Conservation (phyloP, 2,888 invertebrate species). For the Caenorhabditis sp. region DNA sequence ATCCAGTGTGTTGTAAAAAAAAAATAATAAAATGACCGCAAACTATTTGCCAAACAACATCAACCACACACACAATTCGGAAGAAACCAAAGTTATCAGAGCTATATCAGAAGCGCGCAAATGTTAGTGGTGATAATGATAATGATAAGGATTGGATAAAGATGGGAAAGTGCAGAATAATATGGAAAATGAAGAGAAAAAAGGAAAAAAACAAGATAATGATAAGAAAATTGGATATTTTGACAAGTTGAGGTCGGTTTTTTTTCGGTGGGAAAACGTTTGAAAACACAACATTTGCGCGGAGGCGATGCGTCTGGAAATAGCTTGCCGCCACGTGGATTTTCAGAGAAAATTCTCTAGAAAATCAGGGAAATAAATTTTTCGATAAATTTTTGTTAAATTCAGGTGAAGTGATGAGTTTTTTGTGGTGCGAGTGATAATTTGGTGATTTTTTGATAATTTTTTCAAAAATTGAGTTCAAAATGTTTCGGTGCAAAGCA, state of each 20-base stretch:
- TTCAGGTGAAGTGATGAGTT: neutral
- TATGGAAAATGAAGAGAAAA: slow-evolving; percentile 5
- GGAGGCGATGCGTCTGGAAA: slow-evolving; percentile 54
- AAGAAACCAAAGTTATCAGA: neutral
- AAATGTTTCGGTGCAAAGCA: too few species aligned
- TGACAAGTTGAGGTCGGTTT: slow-evolving; percentile 28
- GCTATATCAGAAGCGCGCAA: slow-evolving; percentile 5
- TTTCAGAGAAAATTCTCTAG: slow-evolving; percentile 3
- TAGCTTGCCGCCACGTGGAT: slow-evolving; percentile 48
- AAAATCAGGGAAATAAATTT: too few species aligned
- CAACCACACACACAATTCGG: slow-evolving; percentile 18
- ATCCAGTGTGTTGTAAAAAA: neutral
- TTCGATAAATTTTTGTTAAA: neutral
- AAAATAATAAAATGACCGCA: slow-evolving; percentile 14
- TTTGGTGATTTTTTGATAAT: neutral
- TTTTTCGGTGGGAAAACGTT: slow-evolving; percentile 4
- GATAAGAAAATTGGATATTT: slow-evolving; percentile 19
- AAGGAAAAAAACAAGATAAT: slow-evolving; percentile 1
- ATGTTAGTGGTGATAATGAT: slow-evolving; percentile 8
- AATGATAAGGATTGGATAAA: neutral
- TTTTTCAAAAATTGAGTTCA: too few species aligned
- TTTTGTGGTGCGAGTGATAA: slow-evolving; percentile 13
- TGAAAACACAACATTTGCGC: slow-evolving; percentile 8
- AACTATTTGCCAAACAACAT: slow-evolving; percentile 37
- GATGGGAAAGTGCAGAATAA: neutral